phyloP scores from a whole-genome alignment of 1,140 invertebrate genomes.

The Zaprionus vittiger region DNA sequence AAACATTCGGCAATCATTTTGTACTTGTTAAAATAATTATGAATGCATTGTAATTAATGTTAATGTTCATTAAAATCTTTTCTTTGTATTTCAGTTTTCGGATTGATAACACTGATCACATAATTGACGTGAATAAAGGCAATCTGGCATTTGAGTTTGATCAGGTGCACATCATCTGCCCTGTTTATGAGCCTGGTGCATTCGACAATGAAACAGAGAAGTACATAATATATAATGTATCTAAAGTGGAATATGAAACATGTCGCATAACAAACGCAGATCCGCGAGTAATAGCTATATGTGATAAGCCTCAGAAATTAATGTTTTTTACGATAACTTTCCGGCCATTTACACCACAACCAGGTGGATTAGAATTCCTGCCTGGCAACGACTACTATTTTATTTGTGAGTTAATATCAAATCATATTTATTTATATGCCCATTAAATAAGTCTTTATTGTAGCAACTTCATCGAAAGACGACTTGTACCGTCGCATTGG shows the following conservation, averaged over 20 bases:
- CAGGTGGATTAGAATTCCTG: slow-evolving; percentile 96
- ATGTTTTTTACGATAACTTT: slow-evolving; percentile 99
- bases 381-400: slow-evolving; percentile 98
- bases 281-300: slow-evolving; percentile 96
- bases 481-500: slow-evolving; percentile 95
- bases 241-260: slow-evolving; percentile 97
- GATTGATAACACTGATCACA: slow-evolving; percentile 98
- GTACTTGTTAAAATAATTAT: not conserved
- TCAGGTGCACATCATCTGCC: slow-evolving; percentile 98
- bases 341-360: slow-evolving; percentile 97
- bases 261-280: slow-evolving; percentile 97
- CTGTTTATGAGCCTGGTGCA: slow-evolving; percentile 93
- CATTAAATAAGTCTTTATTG: not conserved
- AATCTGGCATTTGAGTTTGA: slow-evolving; percentile 97
- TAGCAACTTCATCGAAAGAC: slow-evolving; percentile 94
- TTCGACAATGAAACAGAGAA: slow-evolving; percentile 96
- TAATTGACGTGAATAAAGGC: slow-evolving; percentile 97
- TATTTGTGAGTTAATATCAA: slow-evolving; percentile 89
- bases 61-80: not conserved
- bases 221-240: slow-evolving; percentile 98
- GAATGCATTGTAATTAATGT: not conserved
- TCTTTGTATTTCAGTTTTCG: slow-evolving; percentile 90
- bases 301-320: slow-evolving; percentile 96
- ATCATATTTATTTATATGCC: not conserved
- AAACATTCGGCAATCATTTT: no score